phyloP scores from a whole-genome alignment of 2,113 vertebrate genomes.

The Aleadryas rufinucha region DNA sequence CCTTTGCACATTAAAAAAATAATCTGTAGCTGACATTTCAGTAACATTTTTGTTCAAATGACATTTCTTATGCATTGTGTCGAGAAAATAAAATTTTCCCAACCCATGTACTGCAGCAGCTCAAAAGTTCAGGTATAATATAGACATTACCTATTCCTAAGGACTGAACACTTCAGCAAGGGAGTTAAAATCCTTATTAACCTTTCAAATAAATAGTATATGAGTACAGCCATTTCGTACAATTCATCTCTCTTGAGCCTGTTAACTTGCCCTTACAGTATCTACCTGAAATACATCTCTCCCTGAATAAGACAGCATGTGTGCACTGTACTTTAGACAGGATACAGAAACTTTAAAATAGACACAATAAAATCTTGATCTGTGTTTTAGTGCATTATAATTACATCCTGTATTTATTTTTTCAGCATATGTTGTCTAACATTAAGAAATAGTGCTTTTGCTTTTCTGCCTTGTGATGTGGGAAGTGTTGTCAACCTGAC shows the following conservation, averaged over 20 bases:
- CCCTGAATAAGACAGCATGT: neutral
- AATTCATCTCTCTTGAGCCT: neutral
- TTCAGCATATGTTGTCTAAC: neutral
- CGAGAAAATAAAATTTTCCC: neutral
- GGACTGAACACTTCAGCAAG: neutral
- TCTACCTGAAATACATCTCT: neutral
- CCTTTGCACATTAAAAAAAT: neutral
- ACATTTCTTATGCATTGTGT: neutral
- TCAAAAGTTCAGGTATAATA: neutral
- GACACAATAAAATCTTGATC: neutral
- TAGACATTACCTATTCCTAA: neutral
- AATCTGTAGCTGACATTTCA: neutral
- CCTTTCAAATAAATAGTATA: neutral
- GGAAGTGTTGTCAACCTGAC: neutral
- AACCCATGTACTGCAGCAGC: neutral
- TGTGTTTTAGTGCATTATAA: slow-evolving; percentile 1
- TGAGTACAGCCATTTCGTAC: neutral
- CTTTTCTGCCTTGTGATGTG: neutral
- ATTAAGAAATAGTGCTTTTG: neutral
- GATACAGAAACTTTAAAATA: neutral
- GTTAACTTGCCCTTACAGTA: neutral
- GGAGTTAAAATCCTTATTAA: neutral
- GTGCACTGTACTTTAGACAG: neutral
- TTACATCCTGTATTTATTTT: neutral
- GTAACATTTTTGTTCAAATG: neutral